These are phyloP conservation scores for Talpa occidentalis DNA, from an alignment of 2,113 vertebrate species.

Conservation along the genomic window DNA sequence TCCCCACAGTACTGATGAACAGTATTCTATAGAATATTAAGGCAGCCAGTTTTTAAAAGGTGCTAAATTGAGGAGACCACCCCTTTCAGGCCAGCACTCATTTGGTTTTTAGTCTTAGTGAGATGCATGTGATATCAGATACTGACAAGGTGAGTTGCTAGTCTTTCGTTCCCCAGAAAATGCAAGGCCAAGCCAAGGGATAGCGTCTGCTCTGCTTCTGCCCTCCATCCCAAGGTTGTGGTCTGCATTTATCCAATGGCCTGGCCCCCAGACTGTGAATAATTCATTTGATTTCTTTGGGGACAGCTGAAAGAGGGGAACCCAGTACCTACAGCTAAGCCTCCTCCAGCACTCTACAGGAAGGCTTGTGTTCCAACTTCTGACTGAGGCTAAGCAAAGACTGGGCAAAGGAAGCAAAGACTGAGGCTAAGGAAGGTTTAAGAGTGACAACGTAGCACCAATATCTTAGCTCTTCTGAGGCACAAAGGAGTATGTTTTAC, in stretches of 20 bases:
- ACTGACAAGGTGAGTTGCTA: not conserved
- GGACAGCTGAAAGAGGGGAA: not conserved
- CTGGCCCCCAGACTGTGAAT: not conserved
- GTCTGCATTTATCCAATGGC: not conserved
- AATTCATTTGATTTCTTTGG: not conserved
- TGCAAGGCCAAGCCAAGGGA: not conserved
- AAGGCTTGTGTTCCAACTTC: not conserved
- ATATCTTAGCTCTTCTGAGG: constrained; percentile 18
- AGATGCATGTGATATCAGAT: not conserved
- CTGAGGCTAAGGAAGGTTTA: not conserved
- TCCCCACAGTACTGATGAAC: not conserved
- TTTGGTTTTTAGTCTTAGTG: not conserved
- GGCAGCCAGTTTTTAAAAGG: not conserved
- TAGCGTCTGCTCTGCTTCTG: not conserved
- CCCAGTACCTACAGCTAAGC: not conserved
- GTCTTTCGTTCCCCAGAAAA: not conserved
- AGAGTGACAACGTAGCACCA: not conserved
- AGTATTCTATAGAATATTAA: not conserved
- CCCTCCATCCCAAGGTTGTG: not conserved
- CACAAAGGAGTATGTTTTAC: not conserved
- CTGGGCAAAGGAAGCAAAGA: no score
- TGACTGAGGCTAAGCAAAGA: not conserved
- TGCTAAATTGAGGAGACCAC: not conserved
- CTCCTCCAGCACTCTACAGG: not conserved
- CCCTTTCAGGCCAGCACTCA: not conserved